Evolutionary conservation across 2,797 vertebrate species (phyloP), one percentile per base, ranked within the genome.

Genomic region (Trematomus bernacchii): DNA sequence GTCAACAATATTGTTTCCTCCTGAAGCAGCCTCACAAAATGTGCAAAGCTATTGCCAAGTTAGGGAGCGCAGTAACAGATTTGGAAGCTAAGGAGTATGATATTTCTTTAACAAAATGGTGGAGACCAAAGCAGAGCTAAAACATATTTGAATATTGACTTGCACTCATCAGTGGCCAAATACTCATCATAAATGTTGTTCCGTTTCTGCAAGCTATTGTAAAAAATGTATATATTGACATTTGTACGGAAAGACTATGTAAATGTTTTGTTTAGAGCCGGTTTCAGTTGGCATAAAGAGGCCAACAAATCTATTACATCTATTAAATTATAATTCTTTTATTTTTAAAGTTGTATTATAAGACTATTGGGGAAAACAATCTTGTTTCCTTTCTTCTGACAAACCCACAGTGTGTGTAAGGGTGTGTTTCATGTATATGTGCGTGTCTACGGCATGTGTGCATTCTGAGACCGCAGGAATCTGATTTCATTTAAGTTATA

Each of bases 401-500:
- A 37, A 59, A 59, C n/a, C 59, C 19, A 43, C 65, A 60, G 33
- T 9, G 30, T 48, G 2, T 12, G 3, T 40, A 30, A 27, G 2
- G 11, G 5, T 51, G 7, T 23, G 50, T 71, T 74, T 71, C 19
- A 27, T 44, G 42, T 61, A 27, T 37, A 46, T n/a, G n/a, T n/a
- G 59, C 46, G 18, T 83, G 68, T 71, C 23, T 44, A 47, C 58
- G 53, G 67, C 44, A 53, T 76, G 69, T 64, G 53, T 66, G 61
- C 51, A 71, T 69, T 46, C 72, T 46, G 54, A 73, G 66, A 42
- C 55, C 42, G 61, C 58, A 48, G 60, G 47, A 73, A 81, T 91
- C 79, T 86, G 80, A 88, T 90, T 88, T 88, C 76, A 80, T 60
- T 86, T 77, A 69, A 74, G 58, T 63, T 55, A 23, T 69, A 69